Conservation (phyloP, 37 sponge, comb jelly and placozoan species). For the Ephydatia muelleri region DNA sequence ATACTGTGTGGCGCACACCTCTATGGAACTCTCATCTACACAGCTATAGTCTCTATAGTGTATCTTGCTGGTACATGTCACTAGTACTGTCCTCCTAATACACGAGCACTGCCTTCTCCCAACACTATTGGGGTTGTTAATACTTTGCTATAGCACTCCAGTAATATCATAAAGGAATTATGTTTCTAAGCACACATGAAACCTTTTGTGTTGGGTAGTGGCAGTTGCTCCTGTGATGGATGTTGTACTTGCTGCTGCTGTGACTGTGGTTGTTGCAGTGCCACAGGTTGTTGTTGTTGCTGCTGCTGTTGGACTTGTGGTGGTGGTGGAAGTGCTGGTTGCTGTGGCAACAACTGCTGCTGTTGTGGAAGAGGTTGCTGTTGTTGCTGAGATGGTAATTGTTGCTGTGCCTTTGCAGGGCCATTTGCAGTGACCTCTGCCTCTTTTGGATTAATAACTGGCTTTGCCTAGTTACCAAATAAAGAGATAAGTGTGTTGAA, state of each 20-base stretch:
- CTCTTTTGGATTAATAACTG: not conserved
- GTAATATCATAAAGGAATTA: not conserved
- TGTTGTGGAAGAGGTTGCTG: not conserved
- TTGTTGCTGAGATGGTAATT: not conserved
- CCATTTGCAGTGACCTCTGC: not conserved
- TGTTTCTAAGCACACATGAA: not conserved
- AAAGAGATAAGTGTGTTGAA: not conserved
- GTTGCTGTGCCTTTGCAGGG: not conserved
- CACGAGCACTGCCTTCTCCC: not conserved
- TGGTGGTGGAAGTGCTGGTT: not conserved
- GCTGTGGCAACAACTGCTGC: not conserved
- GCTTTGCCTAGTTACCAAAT: not conserved
- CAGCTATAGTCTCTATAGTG: not conserved
- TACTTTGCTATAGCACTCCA: not conserved
- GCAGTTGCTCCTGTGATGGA: not conserved
- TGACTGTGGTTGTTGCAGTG: not conserved
- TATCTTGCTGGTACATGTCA: not conserved
- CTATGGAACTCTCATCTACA: too few species aligned
- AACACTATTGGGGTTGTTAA: too few species aligned
- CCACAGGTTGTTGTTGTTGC: not conserved
- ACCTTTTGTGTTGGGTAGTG: not conserved
- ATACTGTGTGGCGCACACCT: too few species aligned
- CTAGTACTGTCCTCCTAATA: not conserved
- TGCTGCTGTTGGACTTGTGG: not conserved
- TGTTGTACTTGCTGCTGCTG: not conserved